Base-by-base conservation (phyloP, 2,113 vertebrate genomes). In the Gadus macrocephalus region DNA sequence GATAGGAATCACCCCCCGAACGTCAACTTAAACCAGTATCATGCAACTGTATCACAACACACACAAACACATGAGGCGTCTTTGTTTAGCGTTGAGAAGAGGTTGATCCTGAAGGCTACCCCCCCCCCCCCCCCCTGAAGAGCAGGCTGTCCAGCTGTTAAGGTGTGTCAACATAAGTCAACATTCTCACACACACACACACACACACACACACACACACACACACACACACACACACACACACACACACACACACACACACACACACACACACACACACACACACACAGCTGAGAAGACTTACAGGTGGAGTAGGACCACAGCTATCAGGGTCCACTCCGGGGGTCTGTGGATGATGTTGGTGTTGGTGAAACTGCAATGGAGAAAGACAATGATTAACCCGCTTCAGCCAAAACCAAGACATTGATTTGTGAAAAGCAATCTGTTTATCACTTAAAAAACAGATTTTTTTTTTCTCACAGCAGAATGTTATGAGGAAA, bases 291-390 rank as follows among this genome's bases (percentile, higher is more conserved):
- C 69, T 63, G 66, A 59, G 70, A 53, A 25, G 55, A 92, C 92
- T 92, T 86, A 93, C 92, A 89, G 79, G 72, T 88, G 85, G 9
- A 93, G 87, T 22, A 93, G 83, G 60, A 91, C 80, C 9, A 92
- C 69, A 1, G 85, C 80, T 19, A 92, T 84, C 68, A 93, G 75
- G 22, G 85, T 91, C 92, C 92, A 93, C 80, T 90, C 89, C 25
- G 90, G 85, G 75, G 80, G 80, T 82, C 85, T 92, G 82, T 91
- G 91, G 70, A 90, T 83, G 73, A 93, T 91, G 81, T 92, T 93
- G 27, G 71, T 81, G 77, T 81, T 92, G 73, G 82, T 90, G 62
- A 92, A 88, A 78, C 92, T 93, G 84, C 27, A 20, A 22, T 62
- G 2, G 42, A 53, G 19, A 68, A 14, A 53, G 35, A 58, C 0